Percentiles rank a stretch among this genome's conserved stretches.
Evolutionary conservation across 1,140 invertebrate genomes (phyloP).

Genomic region (Pseudomyrmex dendroicus): DNA sequence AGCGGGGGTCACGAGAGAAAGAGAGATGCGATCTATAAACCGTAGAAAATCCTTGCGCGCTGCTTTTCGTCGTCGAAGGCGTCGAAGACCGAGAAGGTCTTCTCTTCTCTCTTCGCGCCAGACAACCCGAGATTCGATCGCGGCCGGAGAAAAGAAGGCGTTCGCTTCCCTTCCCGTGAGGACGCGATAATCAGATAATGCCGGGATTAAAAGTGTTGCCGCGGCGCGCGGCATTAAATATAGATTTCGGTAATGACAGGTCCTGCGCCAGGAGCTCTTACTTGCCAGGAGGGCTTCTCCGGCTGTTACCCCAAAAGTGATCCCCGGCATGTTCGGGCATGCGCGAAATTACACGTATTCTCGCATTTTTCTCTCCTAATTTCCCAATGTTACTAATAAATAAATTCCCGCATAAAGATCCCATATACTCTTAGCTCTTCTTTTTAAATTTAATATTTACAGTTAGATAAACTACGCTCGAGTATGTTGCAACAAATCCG

Average conservation of each 20-base stretch:
- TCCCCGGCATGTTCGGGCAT: not conserved
- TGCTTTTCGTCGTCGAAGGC: constrained; percentile 56
- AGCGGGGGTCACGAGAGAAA: constrained; percentile 57
- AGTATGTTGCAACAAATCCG: not conserved
- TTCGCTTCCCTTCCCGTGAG: constrained; percentile 42
- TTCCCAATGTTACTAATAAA: no score
- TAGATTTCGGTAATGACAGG: constrained; percentile 80
- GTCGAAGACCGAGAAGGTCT: constrained; percentile 25
- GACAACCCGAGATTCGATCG: constrained; percentile 57
- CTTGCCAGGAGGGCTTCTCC: constrained; percentile 21
- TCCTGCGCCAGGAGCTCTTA: constrained; percentile 55
- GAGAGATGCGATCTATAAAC: constrained; percentile 58
- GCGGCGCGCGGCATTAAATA: constrained; percentile 73
- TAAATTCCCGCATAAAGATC: no score
- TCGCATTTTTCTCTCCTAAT: no score
- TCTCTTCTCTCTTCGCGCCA: constrained; percentile 26
- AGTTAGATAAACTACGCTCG: not conserved
- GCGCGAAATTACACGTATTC: not conserved
- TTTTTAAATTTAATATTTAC: no score
- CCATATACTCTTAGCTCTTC: no score
- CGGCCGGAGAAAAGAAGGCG: constrained; percentile 37
- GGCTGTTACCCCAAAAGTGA: not conserved
- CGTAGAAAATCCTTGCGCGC: constrained; percentile 51
- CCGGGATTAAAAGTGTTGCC: constrained; percentile 71
- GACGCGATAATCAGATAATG: constrained; percentile 78